A percentile compares a stretch with the other conserved stretches of the same genome.
These are phyloP conservation scores for Phymastichus coffea DNA, from an alignment of 1,140 invertebrate genomes.

Conservation along the genomic window DNA sequence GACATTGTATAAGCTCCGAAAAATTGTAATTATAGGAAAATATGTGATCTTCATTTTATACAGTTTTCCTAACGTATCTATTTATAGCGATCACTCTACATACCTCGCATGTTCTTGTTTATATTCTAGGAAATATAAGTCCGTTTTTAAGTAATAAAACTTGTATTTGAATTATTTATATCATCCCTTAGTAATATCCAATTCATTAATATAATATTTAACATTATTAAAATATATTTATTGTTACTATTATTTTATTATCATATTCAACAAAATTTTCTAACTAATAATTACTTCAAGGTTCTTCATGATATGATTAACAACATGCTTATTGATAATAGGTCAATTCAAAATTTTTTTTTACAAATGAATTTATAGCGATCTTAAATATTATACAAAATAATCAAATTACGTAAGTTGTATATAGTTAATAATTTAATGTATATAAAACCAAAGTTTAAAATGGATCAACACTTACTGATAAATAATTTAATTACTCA, in stretches of 20 bases:
- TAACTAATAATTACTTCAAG: too few relatives aligned
- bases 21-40: constrained; percentile 30
- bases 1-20: constrained; percentile 27
- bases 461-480: too few relatives aligned
- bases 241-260: not conserved
- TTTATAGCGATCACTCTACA: constrained; percentile 32
- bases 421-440: too few relatives aligned
- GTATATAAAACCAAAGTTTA: too few relatives aligned
- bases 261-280: too few relatives aligned
- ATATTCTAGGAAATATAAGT: constrained; percentile 32
- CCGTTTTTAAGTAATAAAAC: constrained; percentile 28
- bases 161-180: not conserved
- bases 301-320: too few relatives aligned
- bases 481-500: too few relatives aligned
- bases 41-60: constrained; percentile 33
- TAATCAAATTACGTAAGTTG: too few relatives aligned
- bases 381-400: too few relatives aligned
- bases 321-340: too few relatives aligned
- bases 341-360: too few relatives aligned
- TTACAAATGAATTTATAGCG: too few relatives aligned
- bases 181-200: not conserved
- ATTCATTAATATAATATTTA: not conserved
- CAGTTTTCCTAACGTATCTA: constrained; percentile 32
- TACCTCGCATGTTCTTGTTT: constrained; percentile 33
- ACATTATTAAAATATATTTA: not conserved